Evolutionary conservation across 2,888 invertebrate species (phyloP).

Genomic region (Callyntrura sp.): DNA sequence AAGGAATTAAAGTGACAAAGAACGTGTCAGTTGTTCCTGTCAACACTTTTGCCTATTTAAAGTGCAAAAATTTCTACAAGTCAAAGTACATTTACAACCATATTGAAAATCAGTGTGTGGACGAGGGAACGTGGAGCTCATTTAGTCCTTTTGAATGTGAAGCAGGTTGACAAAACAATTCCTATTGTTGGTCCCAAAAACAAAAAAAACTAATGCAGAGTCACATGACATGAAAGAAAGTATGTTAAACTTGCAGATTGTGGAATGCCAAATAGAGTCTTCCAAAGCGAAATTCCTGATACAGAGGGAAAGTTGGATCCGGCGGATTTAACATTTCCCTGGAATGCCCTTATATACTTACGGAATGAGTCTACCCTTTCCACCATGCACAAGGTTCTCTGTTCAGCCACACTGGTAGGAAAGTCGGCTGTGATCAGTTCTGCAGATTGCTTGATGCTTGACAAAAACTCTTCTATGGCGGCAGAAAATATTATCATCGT

Average conservation of each 20-base stretch:
- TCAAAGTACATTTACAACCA: conserved; percentile 75
- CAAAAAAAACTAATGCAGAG: neutral
- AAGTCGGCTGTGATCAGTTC: conserved; percentile 59
- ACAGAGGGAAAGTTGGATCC: conserved; percentile 47
- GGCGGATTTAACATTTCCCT: conserved; percentile 71
- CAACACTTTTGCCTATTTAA: conserved; percentile 72
- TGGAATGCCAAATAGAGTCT: conserved; percentile 73
- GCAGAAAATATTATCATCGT: conserved; percentile 53
- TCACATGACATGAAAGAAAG: neutral
- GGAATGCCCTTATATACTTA: conserved; percentile 75
- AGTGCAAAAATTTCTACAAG: conserved; percentile 79
- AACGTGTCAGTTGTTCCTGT: conserved; percentile 78
- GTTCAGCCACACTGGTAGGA: conserved; percentile 64
- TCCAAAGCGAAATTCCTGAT: conserved; percentile 59
- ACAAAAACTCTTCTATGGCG: neutral
- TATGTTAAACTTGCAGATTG: conserved; percentile 63
- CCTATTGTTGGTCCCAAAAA: neutral
- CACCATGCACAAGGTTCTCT: conserved; percentile 35
- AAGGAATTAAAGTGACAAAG: conserved; percentile 42
- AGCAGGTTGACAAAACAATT: conserved; percentile 66
- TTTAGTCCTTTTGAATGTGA: conserved; percentile 78
- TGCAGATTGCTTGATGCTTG: conserved; percentile 34
- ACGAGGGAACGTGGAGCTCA: conserved; percentile 78
- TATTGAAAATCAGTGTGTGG: conserved; percentile 78
- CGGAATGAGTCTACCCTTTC: conserved; percentile 33